Percentiles rank a stretch among this genome's conserved stretches.
phyloP scores from a whole-genome alignment of 2,888 invertebrate species.

The Bimastos eiseni region DNA sequence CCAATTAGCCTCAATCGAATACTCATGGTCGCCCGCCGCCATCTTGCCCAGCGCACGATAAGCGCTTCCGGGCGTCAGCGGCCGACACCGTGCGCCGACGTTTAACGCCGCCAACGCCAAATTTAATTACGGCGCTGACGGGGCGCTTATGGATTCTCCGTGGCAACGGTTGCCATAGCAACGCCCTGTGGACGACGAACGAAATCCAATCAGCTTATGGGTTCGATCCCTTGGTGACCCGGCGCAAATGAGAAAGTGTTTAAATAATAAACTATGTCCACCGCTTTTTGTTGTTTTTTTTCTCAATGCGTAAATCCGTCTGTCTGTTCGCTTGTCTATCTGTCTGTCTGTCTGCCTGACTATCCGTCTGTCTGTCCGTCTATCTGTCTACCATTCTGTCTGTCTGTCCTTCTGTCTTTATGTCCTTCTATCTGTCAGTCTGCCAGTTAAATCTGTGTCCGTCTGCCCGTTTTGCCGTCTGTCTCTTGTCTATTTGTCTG shows the following conservation, averaged over 20 bases:
- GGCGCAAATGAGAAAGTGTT: constrained; percentile 13
- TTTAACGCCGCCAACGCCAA: constrained; percentile 3
- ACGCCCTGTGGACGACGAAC: not conserved
- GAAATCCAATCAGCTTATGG: constrained; percentile 14
- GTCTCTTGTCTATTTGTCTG: too few relatives aligned
- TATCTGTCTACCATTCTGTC: too few relatives aligned
- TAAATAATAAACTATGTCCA: constrained; percentile 6
- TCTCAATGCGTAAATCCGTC: not conserved
- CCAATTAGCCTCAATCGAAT: constrained; percentile 13
- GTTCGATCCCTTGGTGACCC: not conserved
- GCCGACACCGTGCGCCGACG: not conserved
- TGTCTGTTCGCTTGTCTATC: too few relatives aligned
- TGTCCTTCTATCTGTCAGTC: too few relatives aligned
- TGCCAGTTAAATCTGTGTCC: not conserved
- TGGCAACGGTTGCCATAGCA: constrained; percentile 16
- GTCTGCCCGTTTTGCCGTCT: not conserved
- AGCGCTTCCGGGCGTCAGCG: not conserved
- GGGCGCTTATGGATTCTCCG: constrained; percentile 10
- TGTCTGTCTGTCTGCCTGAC: too few relatives aligned
- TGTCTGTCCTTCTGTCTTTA: too few relatives aligned
- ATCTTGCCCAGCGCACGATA: constrained; percentile 1
- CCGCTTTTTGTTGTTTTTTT: not conserved
- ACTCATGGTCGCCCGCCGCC: not conserved
- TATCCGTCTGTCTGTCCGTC: not conserved
- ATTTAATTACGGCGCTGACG: constrained; percentile 19